Evolutionary conservation across 2,113 vertebrate species (phyloP), one percentile per base, ranked within the genome.

Genomic region (Silurus glanis): DNA sequence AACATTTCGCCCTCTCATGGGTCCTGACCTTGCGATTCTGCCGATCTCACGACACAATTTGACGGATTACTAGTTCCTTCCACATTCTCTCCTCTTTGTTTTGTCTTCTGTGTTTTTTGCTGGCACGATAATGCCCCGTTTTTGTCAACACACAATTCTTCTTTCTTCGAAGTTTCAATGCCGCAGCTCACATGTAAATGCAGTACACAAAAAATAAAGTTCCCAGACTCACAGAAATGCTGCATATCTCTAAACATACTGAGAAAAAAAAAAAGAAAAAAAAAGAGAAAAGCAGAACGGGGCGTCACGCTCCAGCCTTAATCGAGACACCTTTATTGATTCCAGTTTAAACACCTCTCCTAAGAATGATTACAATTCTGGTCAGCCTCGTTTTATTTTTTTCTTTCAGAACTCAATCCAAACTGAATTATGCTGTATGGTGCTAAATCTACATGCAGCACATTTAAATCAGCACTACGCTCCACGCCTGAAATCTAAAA

Each of bases 271-370:
- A 85, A 71, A 75, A 78, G 79, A 53, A 61, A 86, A 69, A 83
- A 85, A 71, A 75, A 78, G 79, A 37, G 37, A 85, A 71, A 75
- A 78, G 79, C 25, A 80, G 85, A 76, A n/a, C 13, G 56, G 16
- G 37, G 58, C 53, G 58, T 83, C 51, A 75, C 82, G 62, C 84
- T 19, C 59, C 84, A 83, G 64, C 81, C 62, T 79, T 49, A 85
- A 86, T 85, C 47, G 85, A 91, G 83, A 90, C 89, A 90, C 85
- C 81, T 87, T 81, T 51, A 89, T 90, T 91, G 89, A 89, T 91
- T 88, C 81, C 51, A 76, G 82, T 89, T 89, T 90, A 86, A 90
- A 91, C 84, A 90, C 83, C 58, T 82, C 74, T 86, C 85, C 78
- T 80, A 80, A 83, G 62, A 90, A 87, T 87, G 79, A 90, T 85